Evolutionary conservation across 2,797 vertebrate species (phyloP), one percentile per base, ranked within the genome.

Genomic region (Myoxocephalus aenaeus): DNA sequence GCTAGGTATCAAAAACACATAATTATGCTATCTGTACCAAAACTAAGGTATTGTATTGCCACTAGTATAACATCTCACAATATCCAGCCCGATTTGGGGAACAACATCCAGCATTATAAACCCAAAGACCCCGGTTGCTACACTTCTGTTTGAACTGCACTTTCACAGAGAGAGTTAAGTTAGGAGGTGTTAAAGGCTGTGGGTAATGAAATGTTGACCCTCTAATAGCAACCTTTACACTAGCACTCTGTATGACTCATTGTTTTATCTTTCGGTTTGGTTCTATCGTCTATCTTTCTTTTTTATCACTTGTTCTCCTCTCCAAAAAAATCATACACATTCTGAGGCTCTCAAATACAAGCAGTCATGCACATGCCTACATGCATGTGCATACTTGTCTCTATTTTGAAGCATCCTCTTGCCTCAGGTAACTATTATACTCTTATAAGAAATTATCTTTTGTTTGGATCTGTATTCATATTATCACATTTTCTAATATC

Each of bases 191-290:
- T 70, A 13, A 32, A 38, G 50, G 58, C 51, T 51, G 11, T 42
- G 27, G 59, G 56, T 73, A 46, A 79, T 40, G 68, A 76, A 46
- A 76, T 34, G 57, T 22, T 5, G 61, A 74, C 64, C 72, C 27
- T 61, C 51, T 75, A 59, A 85, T 59, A 65, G 63, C 53, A 13
- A 44, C 71, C 69, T 72, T 73, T 32, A 77, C 57, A 76, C 46
- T 20, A 64, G 59, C 72, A 1, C 73, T 65, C 34, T 12, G 42
- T 50, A 22, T 80, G 73, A 83, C 56, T 86, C 71, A 79, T 2
- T 71, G 63, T 80, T 84, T 81, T 70, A 70, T 53, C 63, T 65
- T 51, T 75, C 53, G 12, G 7, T 50, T 77, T 66, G 59, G 51
- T 63, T 73, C 77, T 22, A 18, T 42, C 2, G 3, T 44, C 48